These are phyloP conservation scores for Mastacembelus armatus DNA, from an alignment of 2,797 vertebrate genomes.

Conservation along the genomic window DNA sequence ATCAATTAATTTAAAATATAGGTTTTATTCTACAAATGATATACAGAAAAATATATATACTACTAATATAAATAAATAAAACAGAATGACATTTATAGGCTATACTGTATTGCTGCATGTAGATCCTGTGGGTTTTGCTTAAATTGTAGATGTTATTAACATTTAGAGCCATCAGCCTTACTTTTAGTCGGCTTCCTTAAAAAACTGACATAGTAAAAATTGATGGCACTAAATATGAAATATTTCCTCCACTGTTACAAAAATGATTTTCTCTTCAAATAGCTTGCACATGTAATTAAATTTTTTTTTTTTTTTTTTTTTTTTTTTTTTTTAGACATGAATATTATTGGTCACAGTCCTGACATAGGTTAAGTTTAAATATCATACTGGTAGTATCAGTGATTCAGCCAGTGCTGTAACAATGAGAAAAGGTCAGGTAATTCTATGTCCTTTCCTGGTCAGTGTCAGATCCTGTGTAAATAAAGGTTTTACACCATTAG, in stretches of 20 bases:
- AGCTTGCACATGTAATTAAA: slow-evolving; percentile 29
- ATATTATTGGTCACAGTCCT: background rate
- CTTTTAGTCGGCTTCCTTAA: background rate
- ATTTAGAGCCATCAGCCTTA: background rate
- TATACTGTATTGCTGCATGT: background rate
- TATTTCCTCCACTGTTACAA: background rate
- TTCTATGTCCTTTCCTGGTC: slow-evolving; percentile 15
- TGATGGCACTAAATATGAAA: no score
- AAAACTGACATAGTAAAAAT: background rate
- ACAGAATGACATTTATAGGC: background rate
- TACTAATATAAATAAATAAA: no score
- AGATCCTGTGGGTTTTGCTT: background rate
- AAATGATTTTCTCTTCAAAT: background rate
- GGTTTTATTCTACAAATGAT: no score
- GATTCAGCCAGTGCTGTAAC: slow-evolving; percentile 16
- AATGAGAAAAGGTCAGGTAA: slow-evolving; percentile 47
- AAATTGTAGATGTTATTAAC: background rate
- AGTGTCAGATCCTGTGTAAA: slow-evolving; percentile 25
- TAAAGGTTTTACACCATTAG: slow-evolving; percentile 24
- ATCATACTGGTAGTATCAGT: slow-evolving; percentile 15
- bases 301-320: no score
- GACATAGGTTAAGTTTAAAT: slow-evolving; percentile 34
- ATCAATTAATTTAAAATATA: background rate
- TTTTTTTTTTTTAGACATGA: no score
- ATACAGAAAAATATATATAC: no score